phyloP scores from a whole-genome alignment of 2,888 invertebrate species.

The Andrena camellia region DNA sequence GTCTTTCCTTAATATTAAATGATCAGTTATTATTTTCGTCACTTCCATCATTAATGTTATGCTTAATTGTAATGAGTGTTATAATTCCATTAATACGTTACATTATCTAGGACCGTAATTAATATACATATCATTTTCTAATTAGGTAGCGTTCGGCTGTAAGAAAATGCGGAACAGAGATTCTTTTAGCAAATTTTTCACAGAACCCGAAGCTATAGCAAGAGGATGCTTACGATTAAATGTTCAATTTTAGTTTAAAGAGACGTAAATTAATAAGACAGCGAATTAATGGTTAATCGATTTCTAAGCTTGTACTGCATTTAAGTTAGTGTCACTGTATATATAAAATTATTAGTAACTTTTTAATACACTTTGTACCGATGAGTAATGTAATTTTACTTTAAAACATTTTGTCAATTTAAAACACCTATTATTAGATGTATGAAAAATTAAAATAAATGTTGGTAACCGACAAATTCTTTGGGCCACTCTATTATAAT shows the following conservation, averaged over 20 bases:
- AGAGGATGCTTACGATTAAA: background rate
- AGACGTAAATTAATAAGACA: constrained; percentile 19
- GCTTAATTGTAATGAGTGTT: constrained; percentile 3
- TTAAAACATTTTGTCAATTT: constrained; percentile 34
- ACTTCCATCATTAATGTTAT: background rate
- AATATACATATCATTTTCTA: constrained; percentile 7
- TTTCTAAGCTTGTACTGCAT: constrained; percentile 9
- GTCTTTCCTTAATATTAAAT: constrained; percentile 39
- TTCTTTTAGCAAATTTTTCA: constrained; percentile 10
- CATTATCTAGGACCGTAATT: constrained; percentile 14
- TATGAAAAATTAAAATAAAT: constrained; percentile 42
- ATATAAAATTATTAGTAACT: constrained; percentile 49
- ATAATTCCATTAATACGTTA: constrained; percentile 36
- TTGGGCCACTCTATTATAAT: background rate
- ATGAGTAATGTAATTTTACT: constrained; percentile 49
- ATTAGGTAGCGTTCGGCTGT: background rate
- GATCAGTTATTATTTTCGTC: constrained; percentile 8
- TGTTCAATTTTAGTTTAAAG: constrained; percentile 7
- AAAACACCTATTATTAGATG: constrained; percentile 35
- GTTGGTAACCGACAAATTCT: constrained; percentile 33
- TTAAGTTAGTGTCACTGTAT: constrained; percentile 30
- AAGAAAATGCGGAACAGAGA: background rate
- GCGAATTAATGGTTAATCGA: constrained; percentile 42
- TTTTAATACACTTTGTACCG: constrained; percentile 44
- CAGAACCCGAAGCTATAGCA: background rate